Base-by-base conservation (phyloP, 2,113 vertebrate species). In the Rafetus swinhoei region DNA sequence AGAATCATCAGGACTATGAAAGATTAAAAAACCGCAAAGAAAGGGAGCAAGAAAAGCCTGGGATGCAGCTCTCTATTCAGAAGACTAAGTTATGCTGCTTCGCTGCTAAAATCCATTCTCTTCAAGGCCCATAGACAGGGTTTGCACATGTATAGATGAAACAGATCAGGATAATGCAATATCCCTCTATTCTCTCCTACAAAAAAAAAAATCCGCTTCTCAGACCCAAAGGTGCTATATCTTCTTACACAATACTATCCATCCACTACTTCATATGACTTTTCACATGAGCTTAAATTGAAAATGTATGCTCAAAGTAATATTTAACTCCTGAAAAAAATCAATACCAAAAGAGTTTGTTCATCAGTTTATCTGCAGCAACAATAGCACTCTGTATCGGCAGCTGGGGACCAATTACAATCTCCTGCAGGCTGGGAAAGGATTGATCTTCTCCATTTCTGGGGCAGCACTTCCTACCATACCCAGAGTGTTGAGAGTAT, bases 201-300 rank as follows among this genome's bases (percentile, higher is more conserved):
- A 62, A 15, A 11, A 86, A 1, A 57, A 1, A 56, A 9, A 74
- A 52, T 7, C 54, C 32, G 6, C 29, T 19, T 52, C 35, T 4
- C 14, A 22, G 57, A 5, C 27, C 57, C n/a, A 35, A 72, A 19
- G 16, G 18, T 72, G n/a, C n/a, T 72, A 18, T 15, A 32, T 19
- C n/a, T 12, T 14, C 1, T 21, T 50, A 21, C 19, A 4, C 24
- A 1, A 0, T 25, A 0, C 0, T 62, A 52, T 62, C 50, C 19
- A 10, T 62, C 7, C 1, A 2, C 19, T 1, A 82, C 12, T 9
- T 39, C 69, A 74, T 21, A 11, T 8, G 22, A 74, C n/a, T 74
- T 35, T 39, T 74, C 27, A 39, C 35, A 18, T n/a, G 32, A 45
- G 72, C 72, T 72, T 60, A 14, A 35, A 79, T 59, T 60, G 10